Percentiles rank a stretch among this genome's conserved stretches.
Conservation (phyloP, 2,113 vertebrate species). For the Pampusana beccarii region DNA sequence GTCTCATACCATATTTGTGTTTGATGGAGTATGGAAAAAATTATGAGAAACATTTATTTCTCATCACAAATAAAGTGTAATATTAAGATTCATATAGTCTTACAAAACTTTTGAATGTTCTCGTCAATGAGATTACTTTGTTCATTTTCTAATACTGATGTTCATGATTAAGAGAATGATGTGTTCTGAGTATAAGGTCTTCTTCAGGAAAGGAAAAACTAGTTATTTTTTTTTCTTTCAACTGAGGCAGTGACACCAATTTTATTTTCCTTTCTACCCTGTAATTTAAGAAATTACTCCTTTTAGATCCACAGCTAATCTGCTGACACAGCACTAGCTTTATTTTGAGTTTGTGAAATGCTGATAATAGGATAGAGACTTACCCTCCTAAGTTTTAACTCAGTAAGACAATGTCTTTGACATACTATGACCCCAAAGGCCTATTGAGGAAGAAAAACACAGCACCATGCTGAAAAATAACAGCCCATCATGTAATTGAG, state of each 20-base stretch:
- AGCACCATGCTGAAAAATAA: slow-evolving; percentile 33
- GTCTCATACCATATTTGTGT: neutral
- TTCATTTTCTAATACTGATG: neutral
- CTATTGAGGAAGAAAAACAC: neutral
- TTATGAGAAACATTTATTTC: neutral
- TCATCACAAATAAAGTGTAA: neutral
- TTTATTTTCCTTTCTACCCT: slow-evolving; percentile 29
- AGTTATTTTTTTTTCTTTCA: slow-evolving; percentile 11
- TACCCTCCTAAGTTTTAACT: neutral
- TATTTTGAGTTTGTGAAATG: slow-evolving; percentile 14
- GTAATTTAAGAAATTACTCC: slow-evolving; percentile 42
- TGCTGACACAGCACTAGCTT: slow-evolving; percentile 36
- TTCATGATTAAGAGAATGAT: neutral
- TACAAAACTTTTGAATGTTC: neutral
- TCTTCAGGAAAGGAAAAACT: neutral
- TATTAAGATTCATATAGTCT: neutral
- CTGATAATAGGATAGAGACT: slow-evolving; percentile 1
- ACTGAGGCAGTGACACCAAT: neutral
- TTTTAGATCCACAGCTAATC: neutral
- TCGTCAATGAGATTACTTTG: neutral
- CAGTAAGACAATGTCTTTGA: neutral
- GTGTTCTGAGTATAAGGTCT: neutral
- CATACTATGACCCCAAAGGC: neutral
- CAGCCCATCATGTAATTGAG: neutral
- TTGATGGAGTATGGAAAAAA: neutral